phyloP scores from a whole-genome alignment of 2,888 invertebrate genomes.

The Trachelus tabidus region DNA sequence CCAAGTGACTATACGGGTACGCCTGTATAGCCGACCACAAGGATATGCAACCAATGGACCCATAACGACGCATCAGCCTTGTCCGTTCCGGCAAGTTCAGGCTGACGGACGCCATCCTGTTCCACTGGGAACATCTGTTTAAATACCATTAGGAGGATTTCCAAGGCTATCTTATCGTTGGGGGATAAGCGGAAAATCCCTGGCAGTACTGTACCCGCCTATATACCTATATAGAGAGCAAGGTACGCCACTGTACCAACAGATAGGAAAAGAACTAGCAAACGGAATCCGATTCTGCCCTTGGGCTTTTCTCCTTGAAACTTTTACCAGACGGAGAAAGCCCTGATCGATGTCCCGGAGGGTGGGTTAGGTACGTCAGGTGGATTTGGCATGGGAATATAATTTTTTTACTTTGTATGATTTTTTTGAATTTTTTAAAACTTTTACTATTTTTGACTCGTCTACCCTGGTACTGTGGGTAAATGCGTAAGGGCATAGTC shows the following conservation, averaged over 20 bases:
- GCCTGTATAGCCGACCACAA: neutral
- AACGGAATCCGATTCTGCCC: neutral
- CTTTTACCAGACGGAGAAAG: neutral
- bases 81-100: neutral
- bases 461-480: neutral
- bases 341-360: neutral
- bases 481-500: slow-evolving; percentile 12
- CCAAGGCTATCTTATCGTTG: slow-evolving; percentile 32
- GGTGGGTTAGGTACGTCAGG: neutral
- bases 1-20: slow-evolving; percentile 23
- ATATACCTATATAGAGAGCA: neutral
- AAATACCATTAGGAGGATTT: slow-evolving; percentile 25
- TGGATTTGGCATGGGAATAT: slow-evolving; percentile 6
- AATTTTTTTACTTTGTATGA: neutral
- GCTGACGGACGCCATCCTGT: neutral
- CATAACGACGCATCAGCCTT: neutral
- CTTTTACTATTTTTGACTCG: slow-evolving; percentile 2
- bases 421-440: neutral
- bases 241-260: neutral
- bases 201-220: neutral
- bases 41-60: neutral
- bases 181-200: slow-evolving; percentile 5
- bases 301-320: neutral
- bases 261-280: neutral
- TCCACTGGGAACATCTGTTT: slow-evolving; percentile 29